Percentiles rank a stretch among this genome's conserved stretches.
These are phyloP conservation scores for Aphis craccivora DNA, from an alignment of 1,140 invertebrate species.

Conservation along the genomic window DNA sequence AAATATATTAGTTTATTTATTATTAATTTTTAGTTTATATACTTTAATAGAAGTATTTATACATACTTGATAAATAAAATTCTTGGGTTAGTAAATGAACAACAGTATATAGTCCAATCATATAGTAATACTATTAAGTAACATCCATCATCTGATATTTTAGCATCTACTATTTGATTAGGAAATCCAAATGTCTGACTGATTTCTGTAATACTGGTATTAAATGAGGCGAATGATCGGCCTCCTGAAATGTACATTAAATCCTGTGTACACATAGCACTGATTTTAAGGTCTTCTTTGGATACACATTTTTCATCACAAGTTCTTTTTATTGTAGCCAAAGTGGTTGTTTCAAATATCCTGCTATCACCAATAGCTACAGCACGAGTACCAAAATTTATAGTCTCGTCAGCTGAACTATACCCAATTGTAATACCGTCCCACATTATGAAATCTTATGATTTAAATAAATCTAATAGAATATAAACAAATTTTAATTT, in stretches of 20 bases:
- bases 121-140: slow-evolving; percentile 41
- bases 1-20: background rate
- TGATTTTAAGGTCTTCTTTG: slow-evolving; percentile 35
- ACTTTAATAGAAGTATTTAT: background rate
- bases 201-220: slow-evolving; percentile 34
- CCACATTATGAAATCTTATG: slow-evolving; percentile 61
- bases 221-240: slow-evolving; percentile 11
- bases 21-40: background rate
- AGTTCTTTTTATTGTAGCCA: slow-evolving; percentile 62
- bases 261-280: slow-evolving; percentile 24
- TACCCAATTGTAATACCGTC: slow-evolving; percentile 63
- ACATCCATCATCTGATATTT: slow-evolving; percentile 46
- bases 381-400: slow-evolving; percentile 65
- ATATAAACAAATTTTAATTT: background rate
- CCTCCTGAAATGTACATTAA: slow-evolving; percentile 43
- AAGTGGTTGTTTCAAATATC: slow-evolving; percentile 65
- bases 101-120: slow-evolving; percentile 54
- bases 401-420: slow-evolving; percentile 65
- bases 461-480: background rate
- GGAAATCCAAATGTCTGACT: slow-evolving; percentile 50
- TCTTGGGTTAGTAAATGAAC: slow-evolving; percentile 31
- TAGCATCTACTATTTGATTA: slow-evolving; percentile 42
- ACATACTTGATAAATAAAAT: slow-evolving; percentile 47
- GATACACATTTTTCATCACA: slow-evolving; percentile 19
- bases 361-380: slow-evolving; percentile 63